Evolutionary conservation across 2,888 invertebrate species (phyloP).

Genomic region (Orthonychiurus folsomi): DNA sequence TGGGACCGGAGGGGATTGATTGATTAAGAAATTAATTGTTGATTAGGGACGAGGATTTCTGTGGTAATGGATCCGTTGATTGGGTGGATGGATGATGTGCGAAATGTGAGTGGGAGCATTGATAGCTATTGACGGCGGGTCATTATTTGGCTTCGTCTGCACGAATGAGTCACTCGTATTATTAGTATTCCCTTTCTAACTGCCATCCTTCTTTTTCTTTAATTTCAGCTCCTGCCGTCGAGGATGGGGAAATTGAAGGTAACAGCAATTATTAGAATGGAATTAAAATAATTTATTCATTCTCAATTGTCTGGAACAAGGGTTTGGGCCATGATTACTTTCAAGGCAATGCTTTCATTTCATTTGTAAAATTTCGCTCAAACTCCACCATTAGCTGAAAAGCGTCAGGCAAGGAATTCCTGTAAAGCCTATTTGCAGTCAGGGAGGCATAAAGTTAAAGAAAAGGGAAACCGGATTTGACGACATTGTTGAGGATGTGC

Average conservation of each 20-base stretch:
- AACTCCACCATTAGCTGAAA: neutral
- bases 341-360: neutral
- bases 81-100: too few relatives aligned
- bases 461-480: too few relatives aligned
- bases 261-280: constrained; percentile 15
- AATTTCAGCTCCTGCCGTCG: constrained; percentile 37
- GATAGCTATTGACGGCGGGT: too few relatives aligned
- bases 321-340: neutral
- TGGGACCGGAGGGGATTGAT: too few relatives aligned
- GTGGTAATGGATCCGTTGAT: too few relatives aligned
- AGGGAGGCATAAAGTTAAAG: too few relatives aligned
- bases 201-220: constrained; percentile 16
- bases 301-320: neutral
- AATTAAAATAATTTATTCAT: neutral
- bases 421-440: neutral
- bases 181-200: constrained; percentile 7
- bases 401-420: neutral
- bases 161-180: neutral
- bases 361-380: neutral
- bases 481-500: too few relatives aligned
- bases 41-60: too few relatives aligned
- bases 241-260: constrained; percentile 39
- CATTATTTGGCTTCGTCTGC: too few relatives aligned
- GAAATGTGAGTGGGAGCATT: too few relatives aligned
- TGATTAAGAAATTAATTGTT: too few relatives aligned